Evolutionary conservation across 2,113 vertebrate genomes (phyloP).

Genomic region (Camelus bactrianus): DNA sequence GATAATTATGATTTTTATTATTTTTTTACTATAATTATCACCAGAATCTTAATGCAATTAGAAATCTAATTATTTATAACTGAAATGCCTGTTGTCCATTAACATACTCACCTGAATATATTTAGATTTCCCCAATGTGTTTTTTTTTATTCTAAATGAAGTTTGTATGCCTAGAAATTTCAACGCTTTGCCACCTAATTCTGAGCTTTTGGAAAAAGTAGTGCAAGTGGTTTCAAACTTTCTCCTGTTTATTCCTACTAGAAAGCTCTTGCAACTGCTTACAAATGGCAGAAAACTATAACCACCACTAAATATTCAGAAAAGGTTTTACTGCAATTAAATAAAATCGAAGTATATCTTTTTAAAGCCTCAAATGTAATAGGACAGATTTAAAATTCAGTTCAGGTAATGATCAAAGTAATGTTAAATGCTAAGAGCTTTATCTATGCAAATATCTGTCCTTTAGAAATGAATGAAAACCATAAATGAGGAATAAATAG

Average conservation of each 20-base stretch:
- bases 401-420: slow-evolving; percentile 37
- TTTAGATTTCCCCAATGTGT: not conserved
- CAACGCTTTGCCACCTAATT: not conserved
- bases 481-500: slow-evolving; percentile 43
- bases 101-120: slow-evolving; percentile 21
- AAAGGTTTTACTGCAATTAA: slow-evolving; percentile 10
- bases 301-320: not conserved
- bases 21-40: slow-evolving; percentile 28
- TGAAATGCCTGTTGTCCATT: not conserved
- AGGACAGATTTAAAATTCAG: not conserved
- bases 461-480: slow-evolving; percentile 8
- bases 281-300: not conserved
- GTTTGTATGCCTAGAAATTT: not conserved
- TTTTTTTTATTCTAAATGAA: not conserved
- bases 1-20: slow-evolving; percentile 36
- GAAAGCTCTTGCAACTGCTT: not conserved
- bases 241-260: not conserved
- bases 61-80: slow-evolving; percentile 62
- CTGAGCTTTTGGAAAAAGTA: not conserved
- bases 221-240: not conserved
- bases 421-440: not conserved
- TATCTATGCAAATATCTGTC: slow-evolving; percentile 5
- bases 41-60: slow-evolving; percentile 54
- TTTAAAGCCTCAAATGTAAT: not conserved
- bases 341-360: not conserved